phyloP scores from a whole-genome alignment of 2,888 invertebrate species.

The Chrysolina haemoptera region DNA sequence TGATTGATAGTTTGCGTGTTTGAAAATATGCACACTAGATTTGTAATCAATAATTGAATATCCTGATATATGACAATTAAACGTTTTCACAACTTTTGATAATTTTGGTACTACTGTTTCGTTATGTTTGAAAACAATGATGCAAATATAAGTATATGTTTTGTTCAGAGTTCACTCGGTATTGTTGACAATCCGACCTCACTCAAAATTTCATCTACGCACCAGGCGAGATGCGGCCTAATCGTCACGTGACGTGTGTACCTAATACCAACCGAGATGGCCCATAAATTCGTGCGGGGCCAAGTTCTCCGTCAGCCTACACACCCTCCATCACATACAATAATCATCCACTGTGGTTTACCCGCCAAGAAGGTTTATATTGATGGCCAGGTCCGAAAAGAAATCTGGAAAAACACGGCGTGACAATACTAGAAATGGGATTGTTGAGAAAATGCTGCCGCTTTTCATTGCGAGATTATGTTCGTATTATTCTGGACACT shows the following conservation, averaged over 20 bases:
- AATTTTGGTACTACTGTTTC: no score
- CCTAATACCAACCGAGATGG: conserved; percentile 7
- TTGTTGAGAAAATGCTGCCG: conserved; percentile 7
- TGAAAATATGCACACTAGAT: no score
- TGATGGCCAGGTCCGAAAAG: background rate
- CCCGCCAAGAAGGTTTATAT: conserved; percentile 19
- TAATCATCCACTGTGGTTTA: conserved; percentile 9
- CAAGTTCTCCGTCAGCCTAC: background rate
- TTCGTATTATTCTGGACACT: background rate
- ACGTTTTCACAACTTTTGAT: no score
- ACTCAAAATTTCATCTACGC: background rate
- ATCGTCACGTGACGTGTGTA: conserved; percentile 13
- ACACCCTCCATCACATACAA: conserved; percentile 4
- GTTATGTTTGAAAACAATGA: no score
- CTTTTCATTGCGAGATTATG: background rate
- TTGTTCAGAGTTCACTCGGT: no score
- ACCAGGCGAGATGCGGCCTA: background rate
- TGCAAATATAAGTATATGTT: no score
- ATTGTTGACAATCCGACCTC: background rate
- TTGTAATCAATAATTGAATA: no score
- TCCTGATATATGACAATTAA: no score
- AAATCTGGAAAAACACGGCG: background rate
- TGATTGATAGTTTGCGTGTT: no score
- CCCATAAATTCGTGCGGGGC: background rate
- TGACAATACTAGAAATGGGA: conserved; percentile 13